Base-by-base conservation (phyloP, 2,888 invertebrate species). In the Epinotia brunnichana region DNA sequence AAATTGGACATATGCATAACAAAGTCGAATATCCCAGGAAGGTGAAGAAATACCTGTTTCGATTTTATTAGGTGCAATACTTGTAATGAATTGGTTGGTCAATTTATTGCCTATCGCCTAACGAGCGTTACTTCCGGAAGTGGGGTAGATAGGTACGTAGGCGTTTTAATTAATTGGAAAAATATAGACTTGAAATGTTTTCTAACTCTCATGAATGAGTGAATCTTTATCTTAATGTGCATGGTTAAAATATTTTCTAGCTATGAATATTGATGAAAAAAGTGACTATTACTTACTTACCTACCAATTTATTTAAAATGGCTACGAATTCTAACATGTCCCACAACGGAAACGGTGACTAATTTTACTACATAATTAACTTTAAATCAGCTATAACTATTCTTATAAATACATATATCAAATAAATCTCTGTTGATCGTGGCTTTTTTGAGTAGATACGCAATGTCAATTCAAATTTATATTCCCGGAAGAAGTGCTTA, bases 81-180 rank as follows among this genome's bases (percentile, higher is more conserved):
- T 44, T 39, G 7, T 13, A 21, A 39, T 54, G 15, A 54, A 53
- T 54, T 64, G 19, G 17, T 53, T 10, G 13, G 35, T 63, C 48
- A 13, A 39, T 64, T 64, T 53, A 35, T 51, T 2, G 35, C 51
- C 44, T 9, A 44, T 7, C 13, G 13, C 39, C 9, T 64, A 39
- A 53, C 53, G 63, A 64, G 29, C 64, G 39, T 35, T 54, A 39
- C 39, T 39, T 21, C 64, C 64, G 54, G 51, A 39, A 54, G 44
- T 10, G 21, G 21, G n/a, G n/a, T n/a, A n/a, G n/a, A n/a, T n/a
- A n/a, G 13, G 41, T 15, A 15, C 5, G n/a, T 35, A 35, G 35
- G 57, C n/a, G n/a, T 56, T 56, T 56, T 64, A 64, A 64, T 64
- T 21, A 39, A 54, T 64, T 39, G 54, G 19, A 54, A 64, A 64